These are phyloP conservation scores for Sphenopsis melanotis DNA, from an alignment of 2,797 vertebrate genomes.

Conservation along the genomic window DNA sequence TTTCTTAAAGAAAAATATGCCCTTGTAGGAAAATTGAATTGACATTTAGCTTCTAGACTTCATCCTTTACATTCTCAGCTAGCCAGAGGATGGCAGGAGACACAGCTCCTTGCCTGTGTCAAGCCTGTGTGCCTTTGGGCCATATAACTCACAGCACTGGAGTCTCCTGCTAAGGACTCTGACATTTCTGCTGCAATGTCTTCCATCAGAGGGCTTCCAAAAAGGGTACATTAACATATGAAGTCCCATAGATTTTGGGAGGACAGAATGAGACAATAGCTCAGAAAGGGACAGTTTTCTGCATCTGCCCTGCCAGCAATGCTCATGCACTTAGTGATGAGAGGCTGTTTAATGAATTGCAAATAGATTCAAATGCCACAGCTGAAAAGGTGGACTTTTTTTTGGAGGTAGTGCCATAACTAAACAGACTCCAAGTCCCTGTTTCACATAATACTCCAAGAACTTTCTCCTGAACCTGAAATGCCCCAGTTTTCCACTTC, in stretches of 20 bases:
- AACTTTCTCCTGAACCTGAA: conserved; percentile 46
- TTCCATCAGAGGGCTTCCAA: neutral
- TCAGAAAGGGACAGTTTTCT: neutral
- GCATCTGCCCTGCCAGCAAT: rapidly evolving
- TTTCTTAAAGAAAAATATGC: neutral
- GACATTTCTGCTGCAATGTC: neutral
- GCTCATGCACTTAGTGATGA: neutral
- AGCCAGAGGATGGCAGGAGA: conserved; percentile 2
- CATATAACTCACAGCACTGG: neutral
- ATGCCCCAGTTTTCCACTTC: conserved; percentile 43
- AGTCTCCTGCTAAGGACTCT: neutral
- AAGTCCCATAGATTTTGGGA: neutral
- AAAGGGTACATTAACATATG: conserved; percentile 45
- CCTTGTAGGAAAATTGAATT: neutral
- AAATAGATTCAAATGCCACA: neutral
- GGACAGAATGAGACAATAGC: neutral
- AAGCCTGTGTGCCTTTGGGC: neutral
- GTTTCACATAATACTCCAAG: neutral
- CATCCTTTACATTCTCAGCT: neutral
- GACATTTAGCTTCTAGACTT: conserved; percentile 3
- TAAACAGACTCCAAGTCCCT: neutral
- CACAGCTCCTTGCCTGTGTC: neutral
- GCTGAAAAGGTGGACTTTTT: neutral
- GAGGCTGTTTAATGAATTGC: neutral
- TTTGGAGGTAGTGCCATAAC: neutral